Evolutionary conservation across 2,113 vertebrate genomes (phyloP), one percentile per base, ranked within the genome.

Genomic region (Python bivittatus): DNA sequence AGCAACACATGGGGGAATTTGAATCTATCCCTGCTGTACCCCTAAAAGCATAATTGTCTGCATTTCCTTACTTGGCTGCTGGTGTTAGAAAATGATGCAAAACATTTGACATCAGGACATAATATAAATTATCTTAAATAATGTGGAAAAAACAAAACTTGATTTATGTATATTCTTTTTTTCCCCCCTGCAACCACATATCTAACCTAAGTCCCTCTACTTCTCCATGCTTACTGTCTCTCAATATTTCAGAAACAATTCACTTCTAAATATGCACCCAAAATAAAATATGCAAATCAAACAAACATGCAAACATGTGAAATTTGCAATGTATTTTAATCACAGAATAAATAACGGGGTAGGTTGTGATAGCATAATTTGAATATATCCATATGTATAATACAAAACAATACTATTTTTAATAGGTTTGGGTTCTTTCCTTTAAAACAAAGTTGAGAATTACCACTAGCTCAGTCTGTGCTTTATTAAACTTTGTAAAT

Each of bases 251-350:
- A 11, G 33, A 38, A 53, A 57, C 10, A 84, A 56, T 7, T 57
- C 3, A 29, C 22, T 91, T 44, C 23, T 91, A 64, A 38, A 25
- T 38, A 86, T 53, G 20, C 29, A 91, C 29, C 20, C 58, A 64
- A 64, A 86, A n/a, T 42, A 83, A 79, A 90, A 53, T 27, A n/a
- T 91, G 42, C 48, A 91, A 64, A 86, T 68, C 38, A 86, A 91
- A 86, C 58, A 86, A 91, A 91, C 90, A 44, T 56, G 52, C 29
- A 83, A 56, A 38, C 42, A 83, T 42, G n/a, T 56, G 20, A 84
- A 44, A 48, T 48, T 60, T 84, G 38, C 53, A 84, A 58, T 84
- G 54, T 84, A 91, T 91, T 91, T 84, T 83, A 90, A 90, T 57
- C 33, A 42, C 25, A 27, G 15, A 42, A 90, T 27, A 90, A 84